Evolutionary conservation across 2,888 invertebrate species (phyloP), one percentile per base, ranked within the genome.

Genomic region (Mythimna vitellina): DNA sequence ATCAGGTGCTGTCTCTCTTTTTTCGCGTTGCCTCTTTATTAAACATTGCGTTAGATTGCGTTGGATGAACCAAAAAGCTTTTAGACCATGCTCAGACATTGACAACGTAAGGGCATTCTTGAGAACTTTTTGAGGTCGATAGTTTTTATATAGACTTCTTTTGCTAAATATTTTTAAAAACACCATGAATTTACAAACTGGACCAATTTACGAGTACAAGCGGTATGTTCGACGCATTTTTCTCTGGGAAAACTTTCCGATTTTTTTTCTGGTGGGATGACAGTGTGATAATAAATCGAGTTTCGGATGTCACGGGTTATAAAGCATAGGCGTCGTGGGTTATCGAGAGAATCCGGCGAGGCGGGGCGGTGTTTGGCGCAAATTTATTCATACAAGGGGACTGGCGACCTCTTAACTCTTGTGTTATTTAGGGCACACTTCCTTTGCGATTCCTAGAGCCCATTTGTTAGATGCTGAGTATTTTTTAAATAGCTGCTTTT

Each of bases 281-380:
- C 91, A 90, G 93, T 91, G 93, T 92, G 93, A 95, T 90, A 91
- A 96, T 95, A 96, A 95, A 96, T 96, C 91, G 92, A 90, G 93
- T 92, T 93, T 94, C 96, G 96, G 96, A 96, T 94, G 95, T 95
- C 93, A 96, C 90, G 96, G 94, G 92, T 90, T 95, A 96, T 96
- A 96, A 96, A 95, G 92, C 96, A 94, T 94, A 95, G 95, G 93
- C 95, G 94, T 93, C 90, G 92, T 91, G 90, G 94, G 93, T 93
- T 95, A 95, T 95, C 95, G 94, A 94, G 93, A 90, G 92, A 93
- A 92, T 96, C 95, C 95, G 95, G 94, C 90, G 91, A 91, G 89
- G 88, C 87, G 88, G 89, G 87, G 88, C 88, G 88, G 86, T 88
- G 83, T 85, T 83, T 74, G 84, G 90, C 87, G 92, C 89, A 94